Evolutionary conservation across 2,113 vertebrate genomes (phyloP), one percentile per base, ranked within the genome.

Genomic region (Amphilophus citrinellus): DNA sequence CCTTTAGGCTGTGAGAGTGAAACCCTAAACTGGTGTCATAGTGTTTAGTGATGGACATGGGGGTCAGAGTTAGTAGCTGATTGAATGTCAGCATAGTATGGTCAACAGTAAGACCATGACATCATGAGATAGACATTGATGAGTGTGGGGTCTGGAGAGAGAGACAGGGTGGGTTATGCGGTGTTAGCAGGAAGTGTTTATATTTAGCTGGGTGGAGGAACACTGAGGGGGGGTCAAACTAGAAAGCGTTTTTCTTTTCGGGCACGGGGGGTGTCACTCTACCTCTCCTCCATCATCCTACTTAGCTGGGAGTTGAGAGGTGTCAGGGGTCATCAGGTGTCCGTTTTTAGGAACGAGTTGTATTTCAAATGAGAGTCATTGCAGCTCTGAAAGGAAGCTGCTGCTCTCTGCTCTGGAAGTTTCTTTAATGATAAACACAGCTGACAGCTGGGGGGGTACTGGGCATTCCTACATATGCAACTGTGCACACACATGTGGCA

Each of bases 131-230:
- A n/a, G 65, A 65, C 18, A 11, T 20, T 32, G 68, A 56, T 56
- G 6, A 24, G 42, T 75, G 76, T 63, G 75, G 47, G 63, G 68
- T 86, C 68, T 76, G 63, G 14, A 4, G 88, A 53, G 80, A 85
- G 27, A 10, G 37, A 10, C 5, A 18, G 56, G 65, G 50, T 35
- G 58, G 24, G 56, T 85, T 66, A 44, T 78, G 77, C 80, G 88
- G 80, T 76, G 79, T 75, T 82, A 73, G 80, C 83, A 79, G 82
- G 61, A 60, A 82, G 76, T 3, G 27, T 90, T 93, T 95, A 94
- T 94, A 92, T 93, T 93, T 94, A 93, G 93, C 85, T 37, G 2
- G 44, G 22, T 50, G 80, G 79, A 85, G 80, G 71, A 90, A 87
- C 68, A 78, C 37, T n/a, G 83, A 13, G 62, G 32, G 42, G 44